These are phyloP conservation scores for Scomber scombrus DNA, from an alignment of 2,113 vertebrate species.

Conservation along the genomic window DNA sequence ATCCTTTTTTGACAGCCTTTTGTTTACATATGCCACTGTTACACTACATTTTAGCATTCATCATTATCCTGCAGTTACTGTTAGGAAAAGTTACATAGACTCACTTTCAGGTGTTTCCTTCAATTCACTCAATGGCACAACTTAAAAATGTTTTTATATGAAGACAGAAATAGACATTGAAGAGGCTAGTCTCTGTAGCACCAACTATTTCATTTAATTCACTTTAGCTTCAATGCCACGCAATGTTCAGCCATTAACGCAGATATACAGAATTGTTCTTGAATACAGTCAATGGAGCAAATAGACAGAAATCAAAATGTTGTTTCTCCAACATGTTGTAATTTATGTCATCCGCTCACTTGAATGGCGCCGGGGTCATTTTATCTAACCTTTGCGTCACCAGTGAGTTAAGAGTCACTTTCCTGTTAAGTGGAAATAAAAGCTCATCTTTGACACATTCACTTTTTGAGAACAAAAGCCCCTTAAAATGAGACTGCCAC, in stretches of 20 bases:
- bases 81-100: too few relatives aligned
- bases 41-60: too few relatives aligned
- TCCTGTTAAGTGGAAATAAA: slow-evolving; percentile 47
- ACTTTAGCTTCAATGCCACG: neutral
- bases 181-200: neutral
- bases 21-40: too few relatives aligned
- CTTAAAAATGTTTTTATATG: neutral
- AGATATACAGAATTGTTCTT: neutral
- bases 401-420: slow-evolving; percentile 2
- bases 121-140: neutral
- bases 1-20: too few relatives aligned
- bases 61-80: too few relatives aligned
- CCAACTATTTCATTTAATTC: neutral
- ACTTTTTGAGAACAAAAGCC: slow-evolving; percentile 51
- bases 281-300: neutral
- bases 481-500: slow-evolving; percentile 59
- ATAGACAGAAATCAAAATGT: slow-evolving; percentile 22
- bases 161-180: neutral
- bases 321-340: slow-evolving; percentile 37
- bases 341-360: slow-evolving; percentile 42
- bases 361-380: slow-evolving; percentile 12
- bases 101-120: neutral
- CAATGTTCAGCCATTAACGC: neutral
- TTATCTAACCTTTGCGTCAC: slow-evolving; percentile 10
- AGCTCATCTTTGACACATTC: slow-evolving; percentile 55